Evolutionary conservation across 2,797 vertebrate genomes (phyloP).

Genomic region (Mus minutoides): DNA sequence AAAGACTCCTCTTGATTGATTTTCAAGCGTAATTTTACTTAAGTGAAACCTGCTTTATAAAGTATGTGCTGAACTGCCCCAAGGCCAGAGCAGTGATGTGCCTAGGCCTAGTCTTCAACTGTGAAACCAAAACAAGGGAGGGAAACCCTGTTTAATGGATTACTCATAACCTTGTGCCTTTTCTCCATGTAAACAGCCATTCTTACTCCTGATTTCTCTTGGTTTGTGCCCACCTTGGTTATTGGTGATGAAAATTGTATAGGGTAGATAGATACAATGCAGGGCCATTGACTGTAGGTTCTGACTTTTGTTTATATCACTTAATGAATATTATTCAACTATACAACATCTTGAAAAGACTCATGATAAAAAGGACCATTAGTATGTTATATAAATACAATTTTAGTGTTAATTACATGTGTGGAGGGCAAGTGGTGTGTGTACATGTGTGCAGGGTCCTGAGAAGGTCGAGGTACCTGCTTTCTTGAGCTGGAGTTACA

Average conservation of each 20-base stretch:
- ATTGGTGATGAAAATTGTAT: neutral
- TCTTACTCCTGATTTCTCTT: neutral
- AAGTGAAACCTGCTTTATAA: neutral
- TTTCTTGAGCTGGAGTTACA: neutral
- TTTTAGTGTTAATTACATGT: neutral
- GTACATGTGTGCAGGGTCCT: neutral
- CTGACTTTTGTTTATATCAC: neutral
- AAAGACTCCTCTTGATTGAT: neutral
- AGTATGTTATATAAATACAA: neutral
- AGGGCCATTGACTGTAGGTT: neutral
- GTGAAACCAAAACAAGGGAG: neutral
- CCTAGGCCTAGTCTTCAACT: neutral
- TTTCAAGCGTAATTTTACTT: neutral
- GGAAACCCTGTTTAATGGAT: neutral
- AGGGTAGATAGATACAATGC: neutral
- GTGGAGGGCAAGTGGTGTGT: no score
- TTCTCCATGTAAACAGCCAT: neutral
- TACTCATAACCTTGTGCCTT: neutral
- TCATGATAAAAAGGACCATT: neutral
- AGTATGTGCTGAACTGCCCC: neutral
- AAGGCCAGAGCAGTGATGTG: neutral
- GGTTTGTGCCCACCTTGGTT: neutral
- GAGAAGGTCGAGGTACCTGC: neutral
- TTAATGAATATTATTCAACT: conserved; percentile 1
- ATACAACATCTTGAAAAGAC: neutral